Evolutionary conservation across 2,797 vertebrate species (phyloP).

Genomic region (Numenius phaeopus): DNA sequence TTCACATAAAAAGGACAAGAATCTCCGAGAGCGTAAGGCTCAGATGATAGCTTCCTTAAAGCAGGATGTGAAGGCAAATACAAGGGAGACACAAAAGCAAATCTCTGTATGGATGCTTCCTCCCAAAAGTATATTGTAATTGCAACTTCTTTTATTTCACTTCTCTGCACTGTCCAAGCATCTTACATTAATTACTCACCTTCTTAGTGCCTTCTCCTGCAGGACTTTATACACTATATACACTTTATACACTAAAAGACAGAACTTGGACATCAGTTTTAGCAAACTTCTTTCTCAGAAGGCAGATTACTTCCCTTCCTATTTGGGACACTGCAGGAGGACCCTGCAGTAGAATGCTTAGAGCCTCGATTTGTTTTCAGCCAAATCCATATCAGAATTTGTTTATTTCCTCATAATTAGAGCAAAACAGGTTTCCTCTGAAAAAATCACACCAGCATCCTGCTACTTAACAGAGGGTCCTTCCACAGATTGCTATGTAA

Average conservation of each 20-base stretch:
- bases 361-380: background rate
- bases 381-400: background rate
- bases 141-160: background rate
- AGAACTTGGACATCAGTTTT: background rate
- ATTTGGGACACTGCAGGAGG: background rate
- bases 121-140: background rate
- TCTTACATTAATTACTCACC: background rate
- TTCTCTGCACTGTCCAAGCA: background rate
- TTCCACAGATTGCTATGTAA: background rate
- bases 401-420: background rate
- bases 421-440: background rate
- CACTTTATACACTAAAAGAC: background rate
- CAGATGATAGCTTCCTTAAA: background rate
- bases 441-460: background rate
- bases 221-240: background rate
- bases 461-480: background rate
- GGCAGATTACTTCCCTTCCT: background rate
- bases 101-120: background rate
- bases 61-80: background rate
- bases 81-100: background rate
- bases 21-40: background rate
- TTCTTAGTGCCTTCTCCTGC: background rate
- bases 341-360: background rate
- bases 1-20: background rate
- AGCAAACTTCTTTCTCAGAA: background rate